phyloP scores from a whole-genome alignment of 2,888 invertebrate genomes.

The Agrenia bidenticulata region DNA sequence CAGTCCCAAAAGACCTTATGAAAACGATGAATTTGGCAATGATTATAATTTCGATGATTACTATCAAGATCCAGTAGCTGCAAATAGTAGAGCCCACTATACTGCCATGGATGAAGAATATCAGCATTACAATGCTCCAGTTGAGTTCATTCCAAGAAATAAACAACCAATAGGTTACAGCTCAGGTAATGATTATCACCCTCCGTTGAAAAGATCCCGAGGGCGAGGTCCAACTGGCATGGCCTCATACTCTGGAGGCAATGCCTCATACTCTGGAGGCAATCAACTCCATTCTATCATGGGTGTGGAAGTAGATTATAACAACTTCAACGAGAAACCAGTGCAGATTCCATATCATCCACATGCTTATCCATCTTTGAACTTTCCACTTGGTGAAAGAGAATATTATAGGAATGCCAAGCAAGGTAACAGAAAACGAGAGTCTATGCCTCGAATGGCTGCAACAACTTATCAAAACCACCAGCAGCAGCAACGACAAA shows the following conservation, averaged over 20 bases:
- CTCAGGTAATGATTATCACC: neutral
- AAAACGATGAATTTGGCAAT: neutral
- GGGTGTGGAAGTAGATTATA: neutral
- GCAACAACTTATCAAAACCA: neutral
- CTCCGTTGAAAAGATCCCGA: conserved; percentile 2
- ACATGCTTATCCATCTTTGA: conserved; percentile 3
- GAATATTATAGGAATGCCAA: conserved; percentile 1
- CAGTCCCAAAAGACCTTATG: neutral
- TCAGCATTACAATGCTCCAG: neutral
- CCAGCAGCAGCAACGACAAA: neutral
- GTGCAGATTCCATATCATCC: neutral
- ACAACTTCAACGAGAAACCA: neutral
- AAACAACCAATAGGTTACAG: neutral
- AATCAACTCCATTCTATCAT: no score
- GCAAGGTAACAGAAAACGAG: neutral
- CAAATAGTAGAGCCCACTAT: neutral
- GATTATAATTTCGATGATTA: conserved; percentile 2
- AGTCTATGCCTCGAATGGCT: neutral
- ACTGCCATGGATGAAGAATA: neutral
- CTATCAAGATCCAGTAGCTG: conserved; percentile 10
- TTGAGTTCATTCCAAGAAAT: neutral
- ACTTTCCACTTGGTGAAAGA: conserved; percentile 9
- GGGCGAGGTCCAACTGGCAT: neutral
- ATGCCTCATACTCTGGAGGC: no score
- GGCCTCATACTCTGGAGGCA: no score